A percentile compares a stretch with the other conserved stretches of the same genome.
phyloP scores from a whole-genome alignment of 2,888 invertebrate species.

The Leptopilina syphax region DNA sequence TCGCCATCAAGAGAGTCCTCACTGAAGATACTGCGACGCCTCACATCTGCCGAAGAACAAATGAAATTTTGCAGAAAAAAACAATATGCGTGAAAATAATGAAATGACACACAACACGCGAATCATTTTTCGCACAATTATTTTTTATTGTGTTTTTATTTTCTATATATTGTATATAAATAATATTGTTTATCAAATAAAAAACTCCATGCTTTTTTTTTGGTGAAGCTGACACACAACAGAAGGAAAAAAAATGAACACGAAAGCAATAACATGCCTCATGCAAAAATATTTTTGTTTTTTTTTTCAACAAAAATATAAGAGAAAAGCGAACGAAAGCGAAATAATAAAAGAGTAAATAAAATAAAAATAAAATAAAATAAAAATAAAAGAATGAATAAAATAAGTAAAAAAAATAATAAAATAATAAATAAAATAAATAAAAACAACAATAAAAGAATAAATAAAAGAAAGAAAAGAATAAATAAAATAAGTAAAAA shows the following conservation, averaged over 20 bases:
- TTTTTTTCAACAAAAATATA: too few relatives aligned
- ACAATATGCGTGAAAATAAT: constrained; percentile 31
- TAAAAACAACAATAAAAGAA: too few relatives aligned
- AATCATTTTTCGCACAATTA: not conserved
- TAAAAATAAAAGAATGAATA: too few relatives aligned
- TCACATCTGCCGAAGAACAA: constrained; percentile 74
- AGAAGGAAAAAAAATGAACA: not conserved
- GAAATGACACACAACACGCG: not conserved
- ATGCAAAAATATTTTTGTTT: constrained; percentile 18
- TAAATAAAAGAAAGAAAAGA: too few relatives aligned
- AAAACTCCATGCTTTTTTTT: not conserved
- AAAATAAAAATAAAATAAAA: too few relatives aligned
- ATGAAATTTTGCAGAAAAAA: constrained; percentile 59
- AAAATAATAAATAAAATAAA: too few relatives aligned
- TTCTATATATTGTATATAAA: not conserved
- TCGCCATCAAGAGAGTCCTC: constrained; percentile 75
- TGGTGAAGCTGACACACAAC: too few relatives aligned
- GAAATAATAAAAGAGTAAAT: too few relatives aligned
- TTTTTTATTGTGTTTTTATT: not conserved
- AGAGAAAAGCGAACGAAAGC: not conserved
- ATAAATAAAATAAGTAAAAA: too few relatives aligned
- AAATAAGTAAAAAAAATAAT: too few relatives aligned
- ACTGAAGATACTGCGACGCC: constrained; percentile 74
- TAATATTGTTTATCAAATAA: not conserved
- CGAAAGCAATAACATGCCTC: constrained; percentile 30